Conservation (phyloP, 2,888 invertebrate genomes). For the Hirtodrosophila duncani region DNA sequence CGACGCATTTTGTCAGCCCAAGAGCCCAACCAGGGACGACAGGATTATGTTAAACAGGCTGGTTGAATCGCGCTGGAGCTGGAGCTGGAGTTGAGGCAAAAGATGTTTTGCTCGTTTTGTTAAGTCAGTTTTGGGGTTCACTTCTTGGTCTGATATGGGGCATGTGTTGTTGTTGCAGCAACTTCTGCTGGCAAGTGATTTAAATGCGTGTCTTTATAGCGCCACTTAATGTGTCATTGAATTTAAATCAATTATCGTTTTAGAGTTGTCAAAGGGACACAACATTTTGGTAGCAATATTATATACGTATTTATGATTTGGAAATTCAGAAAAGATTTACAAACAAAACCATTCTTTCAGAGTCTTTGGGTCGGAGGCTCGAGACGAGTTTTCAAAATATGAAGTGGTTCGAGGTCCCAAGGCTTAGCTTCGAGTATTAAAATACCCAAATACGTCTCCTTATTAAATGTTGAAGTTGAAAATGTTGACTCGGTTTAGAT, state of each 20-base stretch:
- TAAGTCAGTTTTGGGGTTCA: conserved; percentile 23
- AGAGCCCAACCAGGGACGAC: conserved; percentile 12
- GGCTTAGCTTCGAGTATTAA: no score
- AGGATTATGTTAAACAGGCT: conserved; percentile 67
- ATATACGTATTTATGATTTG: not conserved
- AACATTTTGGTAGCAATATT: not conserved
- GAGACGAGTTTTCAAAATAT: no score
- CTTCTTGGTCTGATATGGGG: conserved; percentile 9
- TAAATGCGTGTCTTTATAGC: conserved; percentile 59
- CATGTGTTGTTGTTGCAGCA: conserved; percentile 25
- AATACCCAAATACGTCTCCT: no score
- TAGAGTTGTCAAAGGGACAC: not conserved
- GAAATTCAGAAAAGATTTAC: not conserved
- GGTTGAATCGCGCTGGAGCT: conserved; percentile 7
- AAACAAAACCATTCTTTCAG: not conserved
- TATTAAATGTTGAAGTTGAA: no score
- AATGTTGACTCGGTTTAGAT: no score
- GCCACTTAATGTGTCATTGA: conserved; percentile 67
- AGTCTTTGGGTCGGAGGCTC: no score
- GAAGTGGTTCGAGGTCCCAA: no score
- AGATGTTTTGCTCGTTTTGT: no score
- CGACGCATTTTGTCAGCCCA: conserved; percentile 65
- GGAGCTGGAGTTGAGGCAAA: no score
- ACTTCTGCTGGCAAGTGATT: conserved; percentile 55
- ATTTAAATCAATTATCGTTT: conserved; percentile 48